Evolutionary conservation across 2,797 vertebrate species (phyloP).

Genomic region (Antennarius maculatus): DNA sequence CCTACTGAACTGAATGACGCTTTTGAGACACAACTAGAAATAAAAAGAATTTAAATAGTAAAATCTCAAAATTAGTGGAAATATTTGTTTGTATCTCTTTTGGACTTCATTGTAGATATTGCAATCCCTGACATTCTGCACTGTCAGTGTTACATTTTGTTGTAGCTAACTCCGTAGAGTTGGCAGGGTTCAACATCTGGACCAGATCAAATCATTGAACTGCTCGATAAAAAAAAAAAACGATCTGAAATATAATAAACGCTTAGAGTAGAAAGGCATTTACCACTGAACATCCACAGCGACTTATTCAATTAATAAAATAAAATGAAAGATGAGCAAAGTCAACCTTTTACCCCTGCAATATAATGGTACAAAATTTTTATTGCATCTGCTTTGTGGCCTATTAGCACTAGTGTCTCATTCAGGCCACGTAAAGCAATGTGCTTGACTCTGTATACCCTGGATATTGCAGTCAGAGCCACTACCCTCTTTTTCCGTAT

Average conservation of each 20-base stretch:
- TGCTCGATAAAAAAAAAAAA: neutral
- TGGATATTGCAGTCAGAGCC: neutral
- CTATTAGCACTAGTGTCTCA: constrained; percentile 1
- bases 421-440: neutral
- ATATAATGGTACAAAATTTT: neutral
- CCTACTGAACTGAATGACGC: too few species aligned
- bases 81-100: neutral
- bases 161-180: too few species aligned
- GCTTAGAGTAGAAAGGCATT: neutral
- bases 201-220: too few species aligned
- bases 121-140: neutral
- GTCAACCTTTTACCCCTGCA: neutral
- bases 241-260: too few species aligned
- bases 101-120: neutral
- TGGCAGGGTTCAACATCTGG: too few species aligned
- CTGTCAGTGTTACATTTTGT: too few species aligned
- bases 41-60: too few species aligned
- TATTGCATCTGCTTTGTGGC: constrained; percentile 1
- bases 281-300: neutral
- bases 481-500: too few species aligned
- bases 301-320: neutral
- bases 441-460: constrained; percentile 8
- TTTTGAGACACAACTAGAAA: too few species aligned
- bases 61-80: neutral
- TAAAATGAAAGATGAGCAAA: neutral